phyloP scores from a whole-genome alignment of 2,888 invertebrate species.

The Nephrotoma appendiculata region DNA sequence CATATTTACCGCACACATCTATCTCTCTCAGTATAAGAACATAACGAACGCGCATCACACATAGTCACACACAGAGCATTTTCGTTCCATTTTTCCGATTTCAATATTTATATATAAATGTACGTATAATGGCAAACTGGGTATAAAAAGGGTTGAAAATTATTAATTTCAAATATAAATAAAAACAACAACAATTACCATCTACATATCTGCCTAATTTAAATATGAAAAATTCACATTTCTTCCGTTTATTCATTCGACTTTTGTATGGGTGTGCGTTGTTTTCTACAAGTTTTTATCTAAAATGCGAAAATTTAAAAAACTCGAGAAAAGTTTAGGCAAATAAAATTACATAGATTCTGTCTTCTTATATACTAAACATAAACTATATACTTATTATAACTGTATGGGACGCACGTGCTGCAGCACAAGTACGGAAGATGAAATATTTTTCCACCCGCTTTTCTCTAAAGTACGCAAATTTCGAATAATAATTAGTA shows the following conservation, averaged over 20 bases:
- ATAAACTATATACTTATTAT: neutral
- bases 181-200: neutral
- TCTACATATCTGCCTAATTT: neutral
- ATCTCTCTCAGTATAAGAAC: neutral
- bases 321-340: neutral
- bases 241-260: neutral
- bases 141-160: neutral
- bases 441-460: neutral
- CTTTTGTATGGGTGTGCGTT: neutral
- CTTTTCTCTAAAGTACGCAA: neutral
- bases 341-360: neutral
- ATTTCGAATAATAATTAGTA: neutral
- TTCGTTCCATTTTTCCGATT: neutral
- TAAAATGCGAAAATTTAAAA: neutral
- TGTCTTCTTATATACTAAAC: neutral
- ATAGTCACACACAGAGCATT: neutral
- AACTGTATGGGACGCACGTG: neutral
- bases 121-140: neutral
- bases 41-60: neutral
- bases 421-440: neutral
- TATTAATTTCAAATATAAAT: neutral
- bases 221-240: neutral
- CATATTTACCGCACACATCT: neutral
- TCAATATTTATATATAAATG: neutral
- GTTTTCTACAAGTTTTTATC: neutral